A percentile compares a stretch with the other conserved stretches of the same genome.
These are phyloP conservation scores for Percopsis transmontana DNA, from an alignment of 2,113 vertebrate species.

Conservation along the genomic window DNA sequence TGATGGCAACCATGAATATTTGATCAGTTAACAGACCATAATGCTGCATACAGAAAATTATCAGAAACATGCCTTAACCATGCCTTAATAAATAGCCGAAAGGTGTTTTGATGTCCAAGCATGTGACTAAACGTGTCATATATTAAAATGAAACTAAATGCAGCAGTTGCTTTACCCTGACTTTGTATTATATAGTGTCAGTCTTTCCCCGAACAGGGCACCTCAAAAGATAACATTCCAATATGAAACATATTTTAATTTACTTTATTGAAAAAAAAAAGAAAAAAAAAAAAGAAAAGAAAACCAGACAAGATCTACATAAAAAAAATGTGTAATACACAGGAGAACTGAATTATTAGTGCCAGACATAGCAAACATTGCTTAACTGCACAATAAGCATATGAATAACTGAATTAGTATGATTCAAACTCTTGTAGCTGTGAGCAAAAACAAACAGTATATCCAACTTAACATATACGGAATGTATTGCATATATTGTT, in stretches of 20 bases:
- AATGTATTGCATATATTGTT: slow-evolving; percentile 44
- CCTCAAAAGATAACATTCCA: slow-evolving; percentile 38
- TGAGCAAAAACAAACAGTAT: slow-evolving; percentile 27
- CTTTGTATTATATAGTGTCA: neutral
- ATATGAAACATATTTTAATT: slow-evolving; percentile 55
- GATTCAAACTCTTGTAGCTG: slow-evolving; percentile 38
- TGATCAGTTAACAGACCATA: neutral
- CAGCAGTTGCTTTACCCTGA: slow-evolving; percentile 43
- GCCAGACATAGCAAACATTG: slow-evolving; percentile 82
- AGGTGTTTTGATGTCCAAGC: slow-evolving; percentile 16
- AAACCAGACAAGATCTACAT: slow-evolving; percentile 90
- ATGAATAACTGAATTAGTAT: slow-evolving; percentile 39
- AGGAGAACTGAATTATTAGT: slow-evolving; percentile 82
- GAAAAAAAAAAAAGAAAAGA: slow-evolving; percentile 79
- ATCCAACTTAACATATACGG: slow-evolving; percentile 24
- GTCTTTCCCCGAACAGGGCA: neutral
- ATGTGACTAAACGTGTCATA: slow-evolving; percentile 24
- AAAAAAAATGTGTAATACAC: slow-evolving; percentile 85
- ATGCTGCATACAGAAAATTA: slow-evolving; percentile 9
- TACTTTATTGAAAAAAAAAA: slow-evolving; percentile 95
- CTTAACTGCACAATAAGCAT: slow-evolving; percentile 65
- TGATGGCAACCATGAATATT: neutral
- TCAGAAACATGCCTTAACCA: slow-evolving; percentile 1
- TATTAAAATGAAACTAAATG: slow-evolving; percentile 38
- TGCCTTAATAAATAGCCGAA: neutral